Evolutionary conservation across 2,797 vertebrate species (phyloP).

Genomic region (Lepus oiostolus): DNA sequence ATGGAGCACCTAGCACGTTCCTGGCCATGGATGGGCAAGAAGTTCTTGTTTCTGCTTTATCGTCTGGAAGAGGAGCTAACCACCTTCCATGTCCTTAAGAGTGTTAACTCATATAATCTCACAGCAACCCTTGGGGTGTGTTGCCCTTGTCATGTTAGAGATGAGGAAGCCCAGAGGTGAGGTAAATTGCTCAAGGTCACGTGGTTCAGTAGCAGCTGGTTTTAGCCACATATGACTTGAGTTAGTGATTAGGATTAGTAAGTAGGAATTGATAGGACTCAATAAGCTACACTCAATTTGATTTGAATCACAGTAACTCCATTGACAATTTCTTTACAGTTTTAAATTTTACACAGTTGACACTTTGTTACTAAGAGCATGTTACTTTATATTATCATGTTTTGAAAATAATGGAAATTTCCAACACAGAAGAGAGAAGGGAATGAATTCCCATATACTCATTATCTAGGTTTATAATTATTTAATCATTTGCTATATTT

Average conservation of each 20-base stretch:
- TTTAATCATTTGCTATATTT: background rate
- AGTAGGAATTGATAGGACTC: background rate
- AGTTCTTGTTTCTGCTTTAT: background rate
- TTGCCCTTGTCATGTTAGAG: background rate
- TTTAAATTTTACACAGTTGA: background rate
- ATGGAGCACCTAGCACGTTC: background rate
- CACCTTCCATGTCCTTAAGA: background rate
- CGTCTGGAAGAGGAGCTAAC: background rate
- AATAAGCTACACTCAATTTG: background rate
- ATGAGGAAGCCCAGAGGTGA: background rate
- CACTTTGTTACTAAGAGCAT: background rate
- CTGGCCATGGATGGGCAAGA: background rate
- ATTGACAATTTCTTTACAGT: background rate
- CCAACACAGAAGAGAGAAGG: background rate
- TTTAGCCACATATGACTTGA: background rate
- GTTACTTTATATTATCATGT: background rate
- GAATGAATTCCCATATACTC: background rate
- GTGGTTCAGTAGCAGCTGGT: background rate
- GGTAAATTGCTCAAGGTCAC: background rate
- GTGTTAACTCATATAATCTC: background rate
- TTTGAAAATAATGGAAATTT: background rate
- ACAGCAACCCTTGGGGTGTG: background rate
- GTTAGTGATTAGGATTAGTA: background rate
- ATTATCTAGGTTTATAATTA: background rate
- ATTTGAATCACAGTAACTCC: background rate